A percentile compares a stretch with the other conserved stretches of the same genome.
These are phyloP conservation scores for Vanessa atalanta DNA, from an alignment of 1,140 invertebrate genomes.

Conservation along the genomic window DNA sequence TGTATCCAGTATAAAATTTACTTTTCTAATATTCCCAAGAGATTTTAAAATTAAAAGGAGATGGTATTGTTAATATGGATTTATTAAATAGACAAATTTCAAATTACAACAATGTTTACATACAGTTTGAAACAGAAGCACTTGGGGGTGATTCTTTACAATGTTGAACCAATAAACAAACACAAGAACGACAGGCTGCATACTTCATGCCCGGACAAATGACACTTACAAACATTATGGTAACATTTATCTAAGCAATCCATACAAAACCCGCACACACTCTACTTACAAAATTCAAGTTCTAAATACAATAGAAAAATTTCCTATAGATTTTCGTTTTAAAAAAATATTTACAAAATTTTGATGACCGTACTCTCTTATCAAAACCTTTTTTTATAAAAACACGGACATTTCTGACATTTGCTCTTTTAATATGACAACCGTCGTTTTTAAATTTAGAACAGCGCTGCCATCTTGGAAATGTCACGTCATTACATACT, in stretches of 20 bases:
- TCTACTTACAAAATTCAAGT: constrained; percentile 51
- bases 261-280: constrained; percentile 40
- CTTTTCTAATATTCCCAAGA: background rate
- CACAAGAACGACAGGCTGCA: background rate
- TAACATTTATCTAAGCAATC: constrained; percentile 10
- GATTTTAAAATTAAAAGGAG: constrained; percentile 1
- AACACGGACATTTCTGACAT: background rate
- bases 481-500: constrained; percentile 4
- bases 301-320: constrained; percentile 54
- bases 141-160: constrained; percentile 20
- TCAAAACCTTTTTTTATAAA: constrained; percentile 12
- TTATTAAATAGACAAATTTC: constrained; percentile 31
- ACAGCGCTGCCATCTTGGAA: constrained; percentile 10
- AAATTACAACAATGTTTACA: constrained; percentile 37
- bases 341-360: constrained; percentile 69
- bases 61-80: constrained; percentile 9
- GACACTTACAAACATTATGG: constrained; percentile 19
- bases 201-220: background rate
- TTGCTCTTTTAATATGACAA: background rate
- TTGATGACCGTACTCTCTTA: constrained; percentile 31
- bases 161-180: background rate
- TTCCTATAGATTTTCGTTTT: constrained; percentile 47
- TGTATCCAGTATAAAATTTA: no score
- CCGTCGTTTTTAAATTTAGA: constrained; percentile 7
- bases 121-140: constrained; percentile 31